These are phyloP conservation scores for Psephotus haematonotus DNA, from an alignment of 2,113 vertebrate genomes.

Conservation along the genomic window DNA sequence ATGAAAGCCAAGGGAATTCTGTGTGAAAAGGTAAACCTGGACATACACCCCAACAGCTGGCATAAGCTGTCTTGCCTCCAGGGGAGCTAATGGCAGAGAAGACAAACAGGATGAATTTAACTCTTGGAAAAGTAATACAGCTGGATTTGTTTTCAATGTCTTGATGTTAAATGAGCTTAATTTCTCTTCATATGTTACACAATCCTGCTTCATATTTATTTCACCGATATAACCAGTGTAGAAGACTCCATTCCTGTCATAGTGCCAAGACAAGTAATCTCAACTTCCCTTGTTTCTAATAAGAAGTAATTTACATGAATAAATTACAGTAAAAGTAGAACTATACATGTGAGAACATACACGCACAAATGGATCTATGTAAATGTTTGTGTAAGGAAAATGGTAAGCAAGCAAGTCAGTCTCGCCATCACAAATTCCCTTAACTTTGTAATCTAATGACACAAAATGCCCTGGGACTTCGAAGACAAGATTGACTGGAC, in stretches of 20 bases:
- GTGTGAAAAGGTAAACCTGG: not conserved
- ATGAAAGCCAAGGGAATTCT: not conserved
- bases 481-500: not conserved
- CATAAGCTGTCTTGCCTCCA: no score
- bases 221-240: not conserved
- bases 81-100: not conserved
- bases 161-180: not conserved
- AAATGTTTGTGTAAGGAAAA: not conserved
- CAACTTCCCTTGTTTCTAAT: not conserved
- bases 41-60: not conserved
- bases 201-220: not conserved
- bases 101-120: not conserved
- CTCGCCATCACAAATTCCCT: not conserved
- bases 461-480: not conserved
- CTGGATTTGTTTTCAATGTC: not conserved
- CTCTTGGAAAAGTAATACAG: not conserved
- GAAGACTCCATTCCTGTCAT: not conserved
- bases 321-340: not conserved
- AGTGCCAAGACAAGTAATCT: not conserved
- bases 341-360: accelerated
- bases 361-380: not conserved
- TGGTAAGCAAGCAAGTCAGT: not conserved
- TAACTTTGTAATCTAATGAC: not conserved
- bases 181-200: not conserved
- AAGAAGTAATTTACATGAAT: not conserved